Conservation (phyloP, 35 echinoderm and acorn worm species). For the Heliocidaris erythrogramma region DNA sequence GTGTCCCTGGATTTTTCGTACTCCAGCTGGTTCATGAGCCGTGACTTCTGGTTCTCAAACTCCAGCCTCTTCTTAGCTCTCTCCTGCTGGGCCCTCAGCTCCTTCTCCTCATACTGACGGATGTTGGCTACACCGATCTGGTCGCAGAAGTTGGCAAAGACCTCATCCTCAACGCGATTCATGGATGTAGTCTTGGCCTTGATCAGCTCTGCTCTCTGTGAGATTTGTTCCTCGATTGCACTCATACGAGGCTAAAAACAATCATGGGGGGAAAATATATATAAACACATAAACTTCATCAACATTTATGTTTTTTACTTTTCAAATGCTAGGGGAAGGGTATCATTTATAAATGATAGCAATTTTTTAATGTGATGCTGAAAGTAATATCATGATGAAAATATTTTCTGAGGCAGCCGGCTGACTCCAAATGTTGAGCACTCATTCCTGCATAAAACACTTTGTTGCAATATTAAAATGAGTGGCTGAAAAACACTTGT, state of each 20-base stretch:
- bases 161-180: slow-evolving; percentile 95
- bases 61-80: slow-evolving; percentile 96
- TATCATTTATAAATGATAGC: too few species aligned
- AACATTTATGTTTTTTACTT: background rate
- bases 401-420: too few species aligned
- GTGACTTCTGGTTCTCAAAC: slow-evolving; percentile 96
- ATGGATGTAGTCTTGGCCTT: slow-evolving; percentile 72
- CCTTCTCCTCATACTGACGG: slow-evolving; percentile 97
- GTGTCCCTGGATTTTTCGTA: slow-evolving; percentile 96
- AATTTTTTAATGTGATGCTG: too few species aligned
- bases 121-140: slow-evolving; percentile 93
- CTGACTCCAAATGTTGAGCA: too few species aligned
- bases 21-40: slow-evolving; percentile 91
- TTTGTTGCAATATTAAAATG: too few species aligned
- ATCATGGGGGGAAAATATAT: background rate
- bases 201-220: slow-evolving; percentile 81
- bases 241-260: slow-evolving; percentile 77
- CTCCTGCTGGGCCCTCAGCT: slow-evolving; percentile 86
- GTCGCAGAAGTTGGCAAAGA: slow-evolving; percentile 86
- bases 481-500: too few species aligned
- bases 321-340: too few species aligned
- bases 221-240: slow-evolving; percentile 96
- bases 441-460: too few species aligned
- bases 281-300: background rate
- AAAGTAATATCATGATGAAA: too few species aligned